Percentiles rank a stretch among this genome's conserved stretches.
phyloP scores from a whole-genome alignment of 1,140 invertebrate genomes.

The Aleiodes sp. region DNA sequence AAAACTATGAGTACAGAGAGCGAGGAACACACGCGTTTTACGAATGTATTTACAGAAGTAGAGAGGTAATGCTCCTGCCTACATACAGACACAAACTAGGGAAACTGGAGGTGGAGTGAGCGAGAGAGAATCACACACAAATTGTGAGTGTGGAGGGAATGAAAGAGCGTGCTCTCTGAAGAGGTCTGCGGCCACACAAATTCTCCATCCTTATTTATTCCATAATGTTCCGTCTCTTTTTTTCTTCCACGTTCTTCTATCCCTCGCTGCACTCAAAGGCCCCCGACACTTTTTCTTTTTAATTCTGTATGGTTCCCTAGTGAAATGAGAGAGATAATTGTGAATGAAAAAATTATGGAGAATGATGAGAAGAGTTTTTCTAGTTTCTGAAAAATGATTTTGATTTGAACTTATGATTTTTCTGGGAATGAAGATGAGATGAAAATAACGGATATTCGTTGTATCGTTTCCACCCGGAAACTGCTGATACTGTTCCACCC shows the following conservation, averaged over 20 bases:
- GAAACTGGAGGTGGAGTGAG: constrained; percentile 2
- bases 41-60: constrained; percentile 1
- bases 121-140: no score
- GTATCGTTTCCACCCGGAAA: constrained; percentile 27
- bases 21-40: background rate
- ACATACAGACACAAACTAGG: constrained; percentile 11
- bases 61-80: background rate
- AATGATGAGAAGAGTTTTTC: background rate
- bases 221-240: constrained; percentile 1
- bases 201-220: background rate
- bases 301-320: background rate
- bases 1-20: background rate
- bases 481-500: constrained; percentile 25
- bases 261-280: constrained; percentile 19
- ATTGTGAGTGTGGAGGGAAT: constrained; percentile 28
- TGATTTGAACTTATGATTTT: background rate
- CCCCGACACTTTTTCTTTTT: background rate
- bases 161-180: constrained; percentile 27
- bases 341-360: background rate
- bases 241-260: constrained; percentile 12
- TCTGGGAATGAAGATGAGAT: background rate
- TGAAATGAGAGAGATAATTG: background rate
- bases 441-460: constrained; percentile 14
- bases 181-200: constrained; percentile 10
- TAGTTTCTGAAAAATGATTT: background rate